Base-by-base conservation (phyloP, 2,888 invertebrate species). In the Hartigia nigra region DNA sequence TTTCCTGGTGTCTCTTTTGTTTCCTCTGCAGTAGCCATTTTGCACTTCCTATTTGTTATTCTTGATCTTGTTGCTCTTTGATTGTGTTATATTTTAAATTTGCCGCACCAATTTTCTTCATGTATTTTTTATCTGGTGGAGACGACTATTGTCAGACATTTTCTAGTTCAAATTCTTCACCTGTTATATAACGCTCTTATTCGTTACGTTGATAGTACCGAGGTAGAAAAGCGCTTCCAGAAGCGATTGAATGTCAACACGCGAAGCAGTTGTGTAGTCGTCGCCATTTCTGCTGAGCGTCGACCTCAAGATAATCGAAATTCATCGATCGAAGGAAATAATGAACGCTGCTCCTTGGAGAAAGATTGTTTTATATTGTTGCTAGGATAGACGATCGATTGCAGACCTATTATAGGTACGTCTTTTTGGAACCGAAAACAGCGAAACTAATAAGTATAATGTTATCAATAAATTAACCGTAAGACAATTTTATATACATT, bases 1-100 rank as follows among this genome's bases (percentile, higher is more conserved):
- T 94, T 94, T 79, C 92, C 91, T 69, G 88, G 86, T 55, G 87
- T 81, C 78, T 87, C 86, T 36, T 87, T 87, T 78, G 86, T 85
- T 74, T 86, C 86, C 77, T 86, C 86, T 79, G 84, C 55, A 75
- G 82, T 82, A 76, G 84, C 81, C 85, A 86, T 85, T n/a, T 34
- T 76, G 70, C 31, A 69, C 77, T 79, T 55, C 35, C 72, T 80
- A 36, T 37, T 31, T 70, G 32, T 55, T 9, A 74, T 75, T 81
- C 76, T 55, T 55, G 23, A 14, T 55, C 55, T 55, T 55, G 23
- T 55, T 55, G 55, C 9, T 55, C 55, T 55, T 55, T 23, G 9
- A 55, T 55, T 55, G 23, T 23, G 55, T 23, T 23, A 23, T 55
- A 55, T 23, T 55, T 23, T 55, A 1, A 23, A 23, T 23, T 55